These are phyloP conservation scores for Alectoris magna DNA, from an alignment of 2,797 vertebrate species.

Conservation along the genomic window DNA sequence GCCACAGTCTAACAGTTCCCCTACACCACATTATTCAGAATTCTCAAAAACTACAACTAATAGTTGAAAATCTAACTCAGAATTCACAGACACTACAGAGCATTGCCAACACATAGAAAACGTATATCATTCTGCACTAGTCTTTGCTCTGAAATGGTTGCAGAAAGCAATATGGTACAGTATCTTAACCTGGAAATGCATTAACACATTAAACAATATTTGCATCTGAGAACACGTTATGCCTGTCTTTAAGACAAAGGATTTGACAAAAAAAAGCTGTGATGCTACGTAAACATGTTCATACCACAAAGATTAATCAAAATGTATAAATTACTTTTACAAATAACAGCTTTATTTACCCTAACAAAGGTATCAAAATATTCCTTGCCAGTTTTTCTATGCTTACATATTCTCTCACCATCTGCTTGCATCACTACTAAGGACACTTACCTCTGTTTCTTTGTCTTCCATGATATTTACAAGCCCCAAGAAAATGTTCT, in stretches of 20 bases:
- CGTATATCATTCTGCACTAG: background rate
- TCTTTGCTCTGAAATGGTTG: background rate
- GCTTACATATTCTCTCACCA: background rate
- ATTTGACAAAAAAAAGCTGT: background rate
- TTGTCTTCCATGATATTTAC: conserved; percentile 94
- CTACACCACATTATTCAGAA: background rate
- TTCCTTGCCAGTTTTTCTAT: background rate
- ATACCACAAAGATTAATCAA: background rate
- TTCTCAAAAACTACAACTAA: background rate
- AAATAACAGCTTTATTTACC: background rate
- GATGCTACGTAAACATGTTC: background rate
- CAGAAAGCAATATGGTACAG: background rate
- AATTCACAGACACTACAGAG: background rate
- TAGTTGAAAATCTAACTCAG: background rate
- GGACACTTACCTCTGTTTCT: conserved; percentile 81
- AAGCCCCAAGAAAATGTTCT: conserved; percentile 98
- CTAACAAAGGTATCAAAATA: background rate
- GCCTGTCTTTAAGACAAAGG: background rate
- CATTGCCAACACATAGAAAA: background rate
- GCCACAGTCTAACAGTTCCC: too few species aligned
- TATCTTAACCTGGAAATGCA: background rate
- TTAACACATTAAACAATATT: background rate
- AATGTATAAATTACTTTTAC: background rate
- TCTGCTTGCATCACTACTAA: background rate
- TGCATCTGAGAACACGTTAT: background rate